Conservation (phyloP, 2,113 vertebrate species). For the Larimichthys polyactis region DNA sequence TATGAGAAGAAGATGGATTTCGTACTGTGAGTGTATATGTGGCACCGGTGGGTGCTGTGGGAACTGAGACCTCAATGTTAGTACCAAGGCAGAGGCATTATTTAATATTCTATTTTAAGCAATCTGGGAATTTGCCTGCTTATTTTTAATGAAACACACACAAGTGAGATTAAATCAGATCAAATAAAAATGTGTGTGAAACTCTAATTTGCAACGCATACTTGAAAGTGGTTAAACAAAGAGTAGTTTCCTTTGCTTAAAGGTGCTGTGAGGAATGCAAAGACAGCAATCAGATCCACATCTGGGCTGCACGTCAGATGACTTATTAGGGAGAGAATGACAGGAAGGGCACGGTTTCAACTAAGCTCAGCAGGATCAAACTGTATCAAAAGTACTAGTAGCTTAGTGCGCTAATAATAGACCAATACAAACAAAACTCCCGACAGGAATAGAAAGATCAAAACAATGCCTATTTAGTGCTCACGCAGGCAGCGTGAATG, state of each 20-base stretch:
- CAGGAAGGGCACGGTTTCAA: conserved; percentile 80
- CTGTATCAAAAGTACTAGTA: conserved; percentile 69
- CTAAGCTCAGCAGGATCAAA: conserved; percentile 71
- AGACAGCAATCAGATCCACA: conserved; percentile 38
- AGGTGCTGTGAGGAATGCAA: conserved; percentile 48
- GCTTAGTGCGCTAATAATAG: conserved; percentile 72
- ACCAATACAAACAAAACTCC: conserved; percentile 76
- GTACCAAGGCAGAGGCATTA: background rate
- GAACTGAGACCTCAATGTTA: background rate
- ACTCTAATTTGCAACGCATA: background rate
- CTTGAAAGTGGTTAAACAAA: background rate
- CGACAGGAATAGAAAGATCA: conserved; percentile 77
- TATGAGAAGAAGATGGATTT: background rate
- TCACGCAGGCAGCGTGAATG: conserved; percentile 71
- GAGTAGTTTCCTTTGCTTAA: conserved; percentile 23
- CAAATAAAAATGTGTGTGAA: background rate
- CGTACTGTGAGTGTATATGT: background rate
- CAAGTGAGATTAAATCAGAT: background rate
- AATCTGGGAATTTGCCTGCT: background rate
- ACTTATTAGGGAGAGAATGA: conserved; percentile 73
- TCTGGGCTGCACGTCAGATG: conserved; percentile 58
- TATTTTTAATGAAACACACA: background rate
- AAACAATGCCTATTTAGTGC: conserved; percentile 81
- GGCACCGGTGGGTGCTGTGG: background rate
- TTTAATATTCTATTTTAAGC: background rate